These are phyloP conservation scores for Tetragnatha versicolor DNA, from an alignment of 1,140 invertebrate species.

Conservation along the genomic window DNA sequence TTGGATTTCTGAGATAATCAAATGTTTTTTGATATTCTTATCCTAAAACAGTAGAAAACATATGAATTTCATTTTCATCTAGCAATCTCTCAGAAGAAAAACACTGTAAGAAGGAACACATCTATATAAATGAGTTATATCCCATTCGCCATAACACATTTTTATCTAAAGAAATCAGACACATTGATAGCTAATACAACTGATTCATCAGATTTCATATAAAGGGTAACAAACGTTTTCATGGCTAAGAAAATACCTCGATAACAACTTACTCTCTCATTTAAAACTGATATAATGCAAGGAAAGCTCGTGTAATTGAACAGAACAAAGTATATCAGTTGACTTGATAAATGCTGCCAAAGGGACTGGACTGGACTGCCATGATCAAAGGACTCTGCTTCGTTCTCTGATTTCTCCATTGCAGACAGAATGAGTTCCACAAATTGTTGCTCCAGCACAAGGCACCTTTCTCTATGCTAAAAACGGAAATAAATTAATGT, in stretches of 20 bases:
- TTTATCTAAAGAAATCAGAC: no score
- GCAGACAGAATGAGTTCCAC: slow-evolving; percentile 90
- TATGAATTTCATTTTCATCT: no score
- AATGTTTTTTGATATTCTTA: no score
- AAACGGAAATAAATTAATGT: slow-evolving; percentile 50
- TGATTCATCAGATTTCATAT: no score
- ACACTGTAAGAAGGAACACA: no score
- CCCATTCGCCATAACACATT: no score
- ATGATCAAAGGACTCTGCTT: slow-evolving; percentile 55
- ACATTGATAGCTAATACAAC: no score
- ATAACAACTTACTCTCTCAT: slow-evolving; percentile 74
- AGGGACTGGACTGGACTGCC: slow-evolving; percentile 51
- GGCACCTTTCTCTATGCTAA: slow-evolving; percentile 85
- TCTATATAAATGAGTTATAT: no score
- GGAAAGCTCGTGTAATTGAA: slow-evolving; percentile 94
- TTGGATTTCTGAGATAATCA: no score
- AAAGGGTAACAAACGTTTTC: no score
- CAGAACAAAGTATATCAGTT: slow-evolving; percentile 94
- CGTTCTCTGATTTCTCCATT: slow-evolving; percentile 85
- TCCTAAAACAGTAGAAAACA: no score
- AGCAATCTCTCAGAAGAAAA: no score
- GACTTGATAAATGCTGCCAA: slow-evolving; percentile 93
- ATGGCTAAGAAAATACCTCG: neutral
- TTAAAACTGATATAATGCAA: slow-evolving; percentile 86
- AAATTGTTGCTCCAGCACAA: slow-evolving; percentile 89